Evolutionary conservation across 2,888 invertebrate species (phyloP), one percentile per base, ranked within the genome.

Genomic region (Pyrochroa serraticornis): DNA sequence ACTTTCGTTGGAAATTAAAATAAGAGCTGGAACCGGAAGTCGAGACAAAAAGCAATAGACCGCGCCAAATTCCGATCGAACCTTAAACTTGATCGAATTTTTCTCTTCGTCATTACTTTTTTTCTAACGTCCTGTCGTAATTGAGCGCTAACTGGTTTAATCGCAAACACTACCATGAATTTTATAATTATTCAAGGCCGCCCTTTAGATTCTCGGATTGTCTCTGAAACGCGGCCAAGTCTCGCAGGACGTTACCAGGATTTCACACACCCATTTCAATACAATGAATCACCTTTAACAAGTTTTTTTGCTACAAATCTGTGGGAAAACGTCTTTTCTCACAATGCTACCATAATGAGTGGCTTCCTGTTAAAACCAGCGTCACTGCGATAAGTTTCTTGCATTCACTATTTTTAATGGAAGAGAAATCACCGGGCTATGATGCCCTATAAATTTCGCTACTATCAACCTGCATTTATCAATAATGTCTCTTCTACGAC

Each of bases 181-280:
- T 22, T 5, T 3, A 22, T 49, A 49, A 49, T 49, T 49, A 39
- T 39, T 49, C 41, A 49, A 49, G 49, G 49, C 8, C 49, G 49
- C 12, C 22, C 14, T 46, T 46, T 46, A 32, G 2, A 34, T 41
- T 36, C n/a, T n/a, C 12, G 13, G 7, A 9, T 7, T 30, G 10
- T 13, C 7, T 13, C 9, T 13, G 9, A 36, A 35, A 46, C 22
- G 12, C n/a, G 22, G 38, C 6, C 7, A 6, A 3, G 38, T 38
- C 38, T 31, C 37, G 31, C 32, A 3, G n/a, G 38, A 12, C 38
- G 37, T 48, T 41, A 41, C 41, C 32, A 34, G 49, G 7, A 30
- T 47, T 31, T 32, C 30, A 38, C 38, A 38, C 38, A 49, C 41
- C 7, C 49, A 49, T 41, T 42, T 49, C 39, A 49, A 49, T 49